These are phyloP conservation scores for Aldrovandia affinis DNA, from an alignment of 2,797 vertebrate species.

Conservation along the genomic window DNA sequence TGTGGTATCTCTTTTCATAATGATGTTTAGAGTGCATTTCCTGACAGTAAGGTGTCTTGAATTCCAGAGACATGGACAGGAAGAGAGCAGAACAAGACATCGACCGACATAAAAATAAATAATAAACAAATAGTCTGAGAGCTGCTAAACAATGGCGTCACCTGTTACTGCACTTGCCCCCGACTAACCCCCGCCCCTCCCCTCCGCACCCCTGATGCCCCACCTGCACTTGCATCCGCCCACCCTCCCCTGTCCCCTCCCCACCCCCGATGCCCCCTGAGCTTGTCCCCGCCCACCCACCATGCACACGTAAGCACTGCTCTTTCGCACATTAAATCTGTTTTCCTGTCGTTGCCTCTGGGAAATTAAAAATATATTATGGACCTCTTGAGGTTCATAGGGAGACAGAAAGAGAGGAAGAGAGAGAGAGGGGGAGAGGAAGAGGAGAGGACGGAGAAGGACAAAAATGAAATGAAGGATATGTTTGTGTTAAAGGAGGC, in stretches of 20 bases:
- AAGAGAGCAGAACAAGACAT: not conserved
- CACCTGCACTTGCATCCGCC: constrained; percentile 34
- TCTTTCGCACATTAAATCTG: constrained; percentile 67
- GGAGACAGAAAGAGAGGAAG: constrained; percentile 57
- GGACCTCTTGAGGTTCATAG: constrained; percentile 73
- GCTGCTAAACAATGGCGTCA: constrained; percentile 57
- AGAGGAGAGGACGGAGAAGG: constrained; percentile 59
- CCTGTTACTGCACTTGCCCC: constrained; percentile 46
- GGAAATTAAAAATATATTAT: constrained; percentile 86
- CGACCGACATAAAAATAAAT: too few species aligned
- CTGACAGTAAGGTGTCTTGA: not conserved
- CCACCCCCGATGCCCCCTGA: constrained; percentile 53
- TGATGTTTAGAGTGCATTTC: not conserved
- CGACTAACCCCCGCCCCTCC: constrained; percentile 29
- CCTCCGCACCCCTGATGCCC: constrained; percentile 50
- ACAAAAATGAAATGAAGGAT: constrained; percentile 53
- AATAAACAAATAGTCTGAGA: constrained; percentile 49
- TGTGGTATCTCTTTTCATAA: not conserved
- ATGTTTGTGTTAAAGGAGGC: constrained; percentile 27
- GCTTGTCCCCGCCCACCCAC: constrained; percentile 43
- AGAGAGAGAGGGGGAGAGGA: constrained; percentile 52
- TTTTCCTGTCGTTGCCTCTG: constrained; percentile 77
- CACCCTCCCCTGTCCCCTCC: constrained; percentile 50
- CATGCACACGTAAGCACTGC: constrained; percentile 55
- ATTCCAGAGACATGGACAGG: not conserved